Percentiles rank a stretch among this genome's conserved stretches.
Evolutionary conservation across 2,113 vertebrate species (phyloP).

Genomic region (mouse (Mus musculus)): GRCm39 chr7:73902501-73903000

Average conservation of each 20-base stretch:
- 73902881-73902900: background rate
- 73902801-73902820: background rate
- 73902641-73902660: background rate
- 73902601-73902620: background rate
- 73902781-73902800: background rate
- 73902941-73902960: background rate
- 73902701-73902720: background rate
- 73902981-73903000: background rate
- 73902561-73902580: background rate
- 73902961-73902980: background rate
- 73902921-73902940: background rate
- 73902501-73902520: conserved; percentile 62
- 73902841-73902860: background rate
- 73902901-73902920: accelerated
- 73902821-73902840: background rate
- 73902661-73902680: background rate
- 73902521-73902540: conserved; percentile 28
- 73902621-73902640: background rate
- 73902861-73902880: background rate
- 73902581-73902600: background rate
- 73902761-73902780: background rate
- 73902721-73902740: background rate
- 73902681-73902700: background rate
- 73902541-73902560: background rate
- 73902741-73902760: background rate